These are phyloP conservation scores for Umimayanthus kanabou DNA, from an alignment of 92 coral and sea anemone species.

Conservation along the genomic window DNA sequence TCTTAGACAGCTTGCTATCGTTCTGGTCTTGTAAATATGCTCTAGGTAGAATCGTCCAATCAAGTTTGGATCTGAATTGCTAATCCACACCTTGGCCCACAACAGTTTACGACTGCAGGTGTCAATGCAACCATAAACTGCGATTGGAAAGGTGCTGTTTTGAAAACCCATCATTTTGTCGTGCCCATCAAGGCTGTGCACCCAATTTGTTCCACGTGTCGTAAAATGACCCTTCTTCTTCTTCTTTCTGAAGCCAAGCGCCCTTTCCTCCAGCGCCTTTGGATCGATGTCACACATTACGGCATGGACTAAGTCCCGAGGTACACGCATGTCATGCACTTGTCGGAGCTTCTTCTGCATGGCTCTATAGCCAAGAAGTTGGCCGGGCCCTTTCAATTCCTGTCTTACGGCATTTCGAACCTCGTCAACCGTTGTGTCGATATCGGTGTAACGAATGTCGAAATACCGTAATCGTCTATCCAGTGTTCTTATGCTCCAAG, in stretches of 20 bases:
- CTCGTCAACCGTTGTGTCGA: too few species aligned
- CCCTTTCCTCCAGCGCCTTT: conserved; percentile 27
- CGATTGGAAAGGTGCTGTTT: conserved; percentile 12
- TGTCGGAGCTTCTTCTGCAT: too few species aligned
- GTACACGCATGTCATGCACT: neutral
- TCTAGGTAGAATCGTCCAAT: conserved; percentile 12
- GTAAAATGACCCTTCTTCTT: conserved; percentile 26
- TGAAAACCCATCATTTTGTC: conserved; percentile 24
- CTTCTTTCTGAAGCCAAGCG: conserved; percentile 1
- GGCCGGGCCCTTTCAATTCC: too few species aligned
- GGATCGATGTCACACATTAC: neutral
- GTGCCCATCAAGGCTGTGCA: neutral
- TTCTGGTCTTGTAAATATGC: conserved; percentile 9
- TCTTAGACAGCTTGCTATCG: neutral
- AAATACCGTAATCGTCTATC: too few species aligned
- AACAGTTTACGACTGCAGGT: neutral
- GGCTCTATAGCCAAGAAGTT: too few species aligned
- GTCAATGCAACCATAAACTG: neutral
- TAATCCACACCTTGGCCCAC: conserved; percentile 13
- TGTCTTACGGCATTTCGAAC: too few species aligned
- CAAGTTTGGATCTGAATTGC: conserved; percentile 7
- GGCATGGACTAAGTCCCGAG: neutral
- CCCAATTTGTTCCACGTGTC: conserved; percentile 7
- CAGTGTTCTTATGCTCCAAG: conserved; percentile 12
- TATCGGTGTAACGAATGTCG: too few species aligned